These are phyloP conservation scores for Philopedon plagiatum DNA, from an alignment of 2,888 invertebrate genomes.

Conservation along the genomic window DNA sequence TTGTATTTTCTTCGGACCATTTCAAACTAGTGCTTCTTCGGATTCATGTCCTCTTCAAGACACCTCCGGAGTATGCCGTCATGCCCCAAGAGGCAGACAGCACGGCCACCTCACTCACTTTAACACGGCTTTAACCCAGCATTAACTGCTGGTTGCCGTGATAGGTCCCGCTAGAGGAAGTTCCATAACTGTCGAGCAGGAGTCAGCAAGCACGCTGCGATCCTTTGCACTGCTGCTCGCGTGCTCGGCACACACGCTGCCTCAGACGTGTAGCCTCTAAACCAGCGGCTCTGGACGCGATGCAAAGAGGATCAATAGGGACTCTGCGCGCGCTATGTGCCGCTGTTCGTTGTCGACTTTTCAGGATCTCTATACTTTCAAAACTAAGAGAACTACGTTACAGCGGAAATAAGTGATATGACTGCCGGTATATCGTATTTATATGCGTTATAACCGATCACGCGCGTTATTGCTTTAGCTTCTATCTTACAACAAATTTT, in stretches of 20 bases:
- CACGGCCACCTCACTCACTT: constrained; percentile 53
- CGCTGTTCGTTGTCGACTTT: constrained; percentile 33
- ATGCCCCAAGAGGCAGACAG: constrained; percentile 62
- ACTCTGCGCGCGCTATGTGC: constrained; percentile 52
- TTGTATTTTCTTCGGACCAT: constrained; percentile 60
- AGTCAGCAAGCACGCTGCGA: constrained; percentile 49
- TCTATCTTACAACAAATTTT: constrained; percentile 22
- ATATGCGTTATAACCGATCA: constrained; percentile 24
- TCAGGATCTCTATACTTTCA: constrained; percentile 27
- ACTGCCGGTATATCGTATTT: constrained; percentile 28
- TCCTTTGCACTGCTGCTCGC: constrained; percentile 49
- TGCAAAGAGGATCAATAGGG: constrained; percentile 54
- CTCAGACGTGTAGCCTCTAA: constrained; percentile 53
- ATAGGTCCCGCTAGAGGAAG: constrained; percentile 35
- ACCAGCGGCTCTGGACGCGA: constrained; percentile 53
- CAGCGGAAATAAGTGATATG: constrained; percentile 40
- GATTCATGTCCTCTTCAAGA: constrained; percentile 64
- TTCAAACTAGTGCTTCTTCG: constrained; percentile 65
- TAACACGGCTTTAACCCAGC: constrained; percentile 36
- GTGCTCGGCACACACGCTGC: constrained; percentile 50
- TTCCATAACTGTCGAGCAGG: constrained; percentile 42
- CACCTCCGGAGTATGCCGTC: constrained; percentile 67
- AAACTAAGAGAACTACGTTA: constrained; percentile 37
- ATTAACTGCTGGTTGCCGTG: constrained; percentile 42
- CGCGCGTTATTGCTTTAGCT: constrained; percentile 25